Conservation (phyloP, 2,797 vertebrate genomes). For the Ctenopoma multispine region DNA sequence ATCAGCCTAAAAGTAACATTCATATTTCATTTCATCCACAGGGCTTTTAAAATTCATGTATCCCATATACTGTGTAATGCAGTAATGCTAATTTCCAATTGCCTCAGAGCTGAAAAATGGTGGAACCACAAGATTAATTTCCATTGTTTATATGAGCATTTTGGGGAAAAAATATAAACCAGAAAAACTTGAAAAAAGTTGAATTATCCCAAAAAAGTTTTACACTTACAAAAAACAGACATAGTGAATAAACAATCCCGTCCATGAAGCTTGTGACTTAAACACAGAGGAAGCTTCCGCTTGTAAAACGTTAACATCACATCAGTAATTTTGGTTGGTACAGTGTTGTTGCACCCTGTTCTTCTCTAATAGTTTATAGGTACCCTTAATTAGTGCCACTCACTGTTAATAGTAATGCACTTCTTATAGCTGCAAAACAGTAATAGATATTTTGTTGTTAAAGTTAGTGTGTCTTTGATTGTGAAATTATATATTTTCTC, state of each 20-base stretch:
- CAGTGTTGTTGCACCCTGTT: background rate
- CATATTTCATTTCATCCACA: conserved; percentile 2
- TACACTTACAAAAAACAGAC: background rate
- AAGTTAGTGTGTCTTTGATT: conserved; percentile 44
- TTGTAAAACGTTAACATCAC: too few relatives aligned
- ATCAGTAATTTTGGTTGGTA: background rate
- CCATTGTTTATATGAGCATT: background rate
- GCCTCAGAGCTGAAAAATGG: background rate
- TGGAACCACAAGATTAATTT: background rate
- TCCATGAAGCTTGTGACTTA: background rate
- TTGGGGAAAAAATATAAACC: background rate
- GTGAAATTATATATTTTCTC: conserved; percentile 58
- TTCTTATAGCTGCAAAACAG: background rate
- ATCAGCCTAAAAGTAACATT: conserved; percentile 7
- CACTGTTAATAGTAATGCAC: background rate
- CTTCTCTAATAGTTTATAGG: background rate
- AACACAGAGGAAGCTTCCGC: too few relatives aligned
- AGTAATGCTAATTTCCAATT: background rate
- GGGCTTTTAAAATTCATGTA: background rate
- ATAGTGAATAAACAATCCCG: background rate
- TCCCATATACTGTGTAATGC: background rate
- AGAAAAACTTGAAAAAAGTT: background rate
- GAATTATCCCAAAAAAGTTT: background rate
- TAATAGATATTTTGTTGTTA: conserved; percentile 29
- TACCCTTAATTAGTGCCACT: background rate